Base-by-base conservation (phyloP, 53 echinoderm and acorn worm genomes). In the Paelopatides confundens region DNA sequence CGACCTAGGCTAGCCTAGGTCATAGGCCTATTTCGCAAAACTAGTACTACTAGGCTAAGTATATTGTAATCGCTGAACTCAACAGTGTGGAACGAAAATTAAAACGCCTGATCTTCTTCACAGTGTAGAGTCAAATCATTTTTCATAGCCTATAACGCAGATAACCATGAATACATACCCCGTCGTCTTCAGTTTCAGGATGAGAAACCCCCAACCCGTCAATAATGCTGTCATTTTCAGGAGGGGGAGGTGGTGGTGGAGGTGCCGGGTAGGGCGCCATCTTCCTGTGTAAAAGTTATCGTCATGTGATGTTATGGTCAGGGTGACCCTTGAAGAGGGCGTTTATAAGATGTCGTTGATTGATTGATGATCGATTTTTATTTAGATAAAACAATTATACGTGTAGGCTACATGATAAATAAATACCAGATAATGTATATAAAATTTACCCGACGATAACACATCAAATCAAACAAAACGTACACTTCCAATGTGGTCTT, bases 251-350 rank as follows among this genome's bases (percentile, higher is more conserved):
- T 77, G 77, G 47, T 47, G 77, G 77, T 15, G 47, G 46, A 14
- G 77, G 77, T 9, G 67, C 67, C 35, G 77, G 77, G 50, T 23
- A 77, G 77, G 77, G 77, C 77, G 77, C 77, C 77, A 77, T 77
- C 54, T 54, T 54, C 18, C 4, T 58, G 15, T 58, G 58, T 17
- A 23, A 58, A 58, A 18, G 58, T 58, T 58, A 58, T 21, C 21
- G 58, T 58, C 58, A 58, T 58, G n/a, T 58, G 58, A 58, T 58
- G 9, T n/a, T n/a, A n/a, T n/a, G n/a, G n/a, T n/a, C n/a, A n/a
- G n/a, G n/a, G n/a, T n/a, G n/a, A n/a, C n/a, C n/a, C n/a, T n/a
- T n/a, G n/a, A n/a, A n/a, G n/a, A n/a, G n/a, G n/a, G n/a, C n/a
- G n/a, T n/a, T n/a, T n/a, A n/a, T n/a, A n/a, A n/a, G n/a, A n/a